Evolutionary conservation across 2,888 invertebrate species (phyloP), one percentile per base, ranked within the genome.

Genomic region (Subacronicta megacephala): DNA sequence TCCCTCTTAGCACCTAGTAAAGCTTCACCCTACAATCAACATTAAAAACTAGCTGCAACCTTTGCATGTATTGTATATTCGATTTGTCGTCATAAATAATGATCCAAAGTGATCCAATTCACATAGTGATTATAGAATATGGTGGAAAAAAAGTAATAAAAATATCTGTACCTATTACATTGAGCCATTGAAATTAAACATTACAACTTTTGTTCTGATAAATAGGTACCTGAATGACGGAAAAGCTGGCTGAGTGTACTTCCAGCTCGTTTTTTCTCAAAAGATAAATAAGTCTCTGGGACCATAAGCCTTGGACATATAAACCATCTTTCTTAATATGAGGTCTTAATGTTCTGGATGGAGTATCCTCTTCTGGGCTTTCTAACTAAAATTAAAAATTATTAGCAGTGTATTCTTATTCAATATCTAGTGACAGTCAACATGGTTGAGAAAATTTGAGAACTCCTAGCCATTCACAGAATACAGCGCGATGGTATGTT

Each of bases 171-270:
- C n/a, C n/a, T n/a, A n/a, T n/a, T n/a, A n/a, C n/a, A n/a, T n/a
- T n/a, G n/a, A n/a, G n/a, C n/a, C n/a, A n/a, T n/a, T n/a, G n/a
- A n/a, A n/a, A n/a, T n/a, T n/a, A n/a, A n/a, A n/a, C n/a, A n/a
- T n/a, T n/a, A n/a, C n/a, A n/a, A n/a, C n/a, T n/a, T n/a, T n/a
- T n/a, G n/a, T n/a, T n/a, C n/a, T n/a, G n/a, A n/a, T n/a, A n/a
- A 5, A 17, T 17, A 23, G 0, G 2, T 80, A 93, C 94, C 89
- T 92, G 90, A 58, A 87, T 82, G 4, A 87, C 82, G 36, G 94
- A 93, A 66, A 94, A 93, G 59, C 80, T 89, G 9, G 92, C 78
- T 69, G 94, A 94, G 57, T 94, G 94, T 20, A 94, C 85, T 85
- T 94, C 93, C 36, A 94, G 59, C 66, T 89, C 84, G 73, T 93